Percentiles rank a stretch among this genome's conserved stretches.
These are phyloP conservation scores for Clarias laeviceps DNA, from an alignment of 2,797 vertebrate species.

Conservation along the genomic window DNA sequence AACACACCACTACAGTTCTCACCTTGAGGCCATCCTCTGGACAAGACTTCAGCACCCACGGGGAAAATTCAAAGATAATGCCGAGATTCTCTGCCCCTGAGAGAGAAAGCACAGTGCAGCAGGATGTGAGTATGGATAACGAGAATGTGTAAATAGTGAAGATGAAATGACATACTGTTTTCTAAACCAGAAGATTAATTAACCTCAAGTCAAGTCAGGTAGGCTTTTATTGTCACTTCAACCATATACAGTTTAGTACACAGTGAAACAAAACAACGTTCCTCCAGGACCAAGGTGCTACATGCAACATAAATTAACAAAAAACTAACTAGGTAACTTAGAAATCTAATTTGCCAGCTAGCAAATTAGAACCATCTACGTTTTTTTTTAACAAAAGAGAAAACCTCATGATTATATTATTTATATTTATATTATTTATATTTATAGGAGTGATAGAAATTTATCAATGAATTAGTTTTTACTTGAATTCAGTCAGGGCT, in stretches of 20 bases:
- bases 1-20: neutral
- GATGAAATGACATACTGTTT: neutral
- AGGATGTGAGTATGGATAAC: neutral
- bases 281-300: no score
- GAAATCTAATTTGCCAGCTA: no score
- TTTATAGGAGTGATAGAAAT: neutral
- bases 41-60: slow-evolving; percentile 94
- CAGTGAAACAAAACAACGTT: no score
- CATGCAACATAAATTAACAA: no score
- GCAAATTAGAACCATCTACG: no score
- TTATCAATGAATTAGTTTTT: neutral
- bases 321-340: no score
- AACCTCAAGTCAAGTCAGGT: no score
- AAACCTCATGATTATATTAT: neutral
- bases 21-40: slow-evolving; percentile 97
- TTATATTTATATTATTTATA: neutral
- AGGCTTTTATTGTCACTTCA: no score
- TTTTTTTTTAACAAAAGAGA: no score
- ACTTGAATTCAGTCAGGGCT: neutral
- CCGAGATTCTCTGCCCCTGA: slow-evolving; percentile 91
- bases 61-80: slow-evolving; percentile 93
- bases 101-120: slow-evolving; percentile 21
- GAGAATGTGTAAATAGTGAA: neutral
- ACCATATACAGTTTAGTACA: no score
- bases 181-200: neutral